Percentiles rank a stretch among this genome's conserved stretches.
Conservation (phyloP, 2,113 vertebrate genomes). For the Hirundichthys speculiger region DNA sequence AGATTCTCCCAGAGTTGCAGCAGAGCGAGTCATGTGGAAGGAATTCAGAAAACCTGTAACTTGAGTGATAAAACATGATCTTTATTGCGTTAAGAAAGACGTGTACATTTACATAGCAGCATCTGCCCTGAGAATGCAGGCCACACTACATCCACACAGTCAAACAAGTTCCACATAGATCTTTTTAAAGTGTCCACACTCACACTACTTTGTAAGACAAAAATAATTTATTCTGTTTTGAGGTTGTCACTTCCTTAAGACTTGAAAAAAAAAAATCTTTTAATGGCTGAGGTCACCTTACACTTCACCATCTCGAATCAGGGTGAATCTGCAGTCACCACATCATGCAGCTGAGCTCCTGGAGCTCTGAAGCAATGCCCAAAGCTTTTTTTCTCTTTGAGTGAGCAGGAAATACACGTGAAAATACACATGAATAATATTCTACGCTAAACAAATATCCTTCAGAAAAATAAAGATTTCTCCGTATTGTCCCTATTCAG, state of each 20-base stretch:
- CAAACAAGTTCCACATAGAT: background rate
- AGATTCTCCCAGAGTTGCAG: conserved; percentile 26
- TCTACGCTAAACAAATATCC: too few species aligned
- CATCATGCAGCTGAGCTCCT: too few species aligned
- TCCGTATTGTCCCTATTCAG: too few species aligned
- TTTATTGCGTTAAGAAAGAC: conserved; percentile 63
- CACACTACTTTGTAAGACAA: background rate
- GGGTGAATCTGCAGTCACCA: too few species aligned
- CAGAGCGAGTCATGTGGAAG: conserved; percentile 13
- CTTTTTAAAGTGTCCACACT: background rate
- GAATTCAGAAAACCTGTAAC: conserved; percentile 15
- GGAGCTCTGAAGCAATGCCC: too few species aligned
- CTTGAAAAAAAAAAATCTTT: background rate
- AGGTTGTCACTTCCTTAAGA: background rate
- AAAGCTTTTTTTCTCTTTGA: too few species aligned
- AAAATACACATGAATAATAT: too few species aligned
- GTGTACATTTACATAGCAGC: conserved; percentile 12
- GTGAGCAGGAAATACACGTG: too few species aligned
- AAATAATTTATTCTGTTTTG: background rate
- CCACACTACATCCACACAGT: conserved; percentile 7
- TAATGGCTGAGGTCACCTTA: too few species aligned
- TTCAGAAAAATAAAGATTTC: too few species aligned
- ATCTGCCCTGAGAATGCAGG: background rate
- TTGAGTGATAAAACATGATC: conserved; percentile 36
- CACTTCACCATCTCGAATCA: too few species aligned